Evolutionary conservation across 2,888 invertebrate genomes (phyloP), one percentile per base, ranked within the genome.

Genomic region (Archips crataeganus): DNA sequence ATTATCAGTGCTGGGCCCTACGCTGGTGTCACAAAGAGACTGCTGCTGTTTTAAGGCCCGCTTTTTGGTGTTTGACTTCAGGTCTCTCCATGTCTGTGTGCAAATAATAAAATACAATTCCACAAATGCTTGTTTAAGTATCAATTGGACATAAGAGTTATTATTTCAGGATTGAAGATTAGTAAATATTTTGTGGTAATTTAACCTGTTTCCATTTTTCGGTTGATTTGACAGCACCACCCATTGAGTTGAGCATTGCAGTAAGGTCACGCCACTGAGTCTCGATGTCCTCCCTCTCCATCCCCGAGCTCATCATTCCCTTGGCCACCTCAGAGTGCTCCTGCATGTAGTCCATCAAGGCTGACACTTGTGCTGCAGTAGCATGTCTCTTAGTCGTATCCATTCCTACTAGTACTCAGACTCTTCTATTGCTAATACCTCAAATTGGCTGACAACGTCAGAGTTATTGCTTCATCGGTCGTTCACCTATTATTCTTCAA

Each of bases 171-270:
- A 39, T 4, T 39, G 6, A 39, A 39, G 39, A 4, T 39, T 23
- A 23, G 5, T 36, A 6, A 39, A 6, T 39, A 39, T 39, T 61
- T 39, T 34, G 71, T 34, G 15, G 34, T 15, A 8, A 9, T 34
- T 23, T 2, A 74, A 84, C 84, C 82, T 84, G 83, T 73, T 84
- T 84, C 84, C 84, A 84, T 75, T 82, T 84, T n/a, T 84, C 84
- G 59, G 70, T 75, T 36, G 84, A 82, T 76, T 85, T 85, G 4
- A 84, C 75, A 70, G 84, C 80, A 65, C 84, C 78, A 6, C 76
- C 78, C 77, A 78, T 77, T 5, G 64, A 65, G 47, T 78, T 78
- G 8, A 78, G 79, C 47, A 77, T 82, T 4, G 71, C 65, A 23
- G 83, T 78, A 3, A 84, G 77, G 13, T 81, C 81, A 60, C 78